Conservation (phyloP, 1,140 invertebrate genomes). For the Drosophila tsacasi region DNA sequence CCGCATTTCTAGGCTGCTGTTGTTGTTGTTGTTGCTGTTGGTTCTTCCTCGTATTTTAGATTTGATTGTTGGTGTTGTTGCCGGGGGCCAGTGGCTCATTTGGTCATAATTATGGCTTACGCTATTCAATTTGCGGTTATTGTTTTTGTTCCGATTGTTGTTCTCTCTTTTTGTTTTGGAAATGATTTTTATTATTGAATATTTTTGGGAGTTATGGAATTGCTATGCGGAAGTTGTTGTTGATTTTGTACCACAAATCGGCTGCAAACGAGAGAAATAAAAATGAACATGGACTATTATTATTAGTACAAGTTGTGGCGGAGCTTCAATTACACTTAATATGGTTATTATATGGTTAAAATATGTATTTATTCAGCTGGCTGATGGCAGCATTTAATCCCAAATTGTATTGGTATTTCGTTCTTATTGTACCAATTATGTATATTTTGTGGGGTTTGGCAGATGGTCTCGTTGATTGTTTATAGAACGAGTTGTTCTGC, state of each 20-base stretch:
- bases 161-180: constrained; percentile 4
- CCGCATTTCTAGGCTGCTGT: constrained; percentile 37
- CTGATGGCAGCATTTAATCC: constrained; percentile 26
- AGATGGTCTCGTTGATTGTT: constrained; percentile 30
- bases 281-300: constrained; percentile 37
- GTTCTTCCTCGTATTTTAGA: constrained; percentile 28
- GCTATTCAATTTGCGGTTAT: constrained; percentile 66
- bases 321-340: constrained; percentile 45
- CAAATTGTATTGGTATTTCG: constrained; percentile 18
- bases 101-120: constrained; percentile 76
- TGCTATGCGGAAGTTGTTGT: constrained; percentile 51
- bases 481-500: constrained; percentile 38
- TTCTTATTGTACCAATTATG: constrained; percentile 34
- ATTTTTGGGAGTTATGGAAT: constrained; percentile 44
- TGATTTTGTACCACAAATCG: constrained; percentile 46
- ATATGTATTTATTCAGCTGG: constrained; percentile 38
- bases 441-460: constrained; percentile 28
- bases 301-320: constrained; percentile 18
- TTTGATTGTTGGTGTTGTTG: constrained; percentile 26
- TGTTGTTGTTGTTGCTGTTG: constrained; percentile 13
- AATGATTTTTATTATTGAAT: constrained; percentile 42
- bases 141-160: constrained; percentile 48
- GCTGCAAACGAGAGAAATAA: constrained; percentile 57
- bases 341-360: constrained; percentile 38
- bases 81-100: constrained; percentile 48